A percentile compares a stretch with the other conserved stretches of the same genome.
These are phyloP conservation scores for Smittia sp. DNA, from an alignment of 2,888 invertebrate genomes.

Conservation along the genomic window DNA sequence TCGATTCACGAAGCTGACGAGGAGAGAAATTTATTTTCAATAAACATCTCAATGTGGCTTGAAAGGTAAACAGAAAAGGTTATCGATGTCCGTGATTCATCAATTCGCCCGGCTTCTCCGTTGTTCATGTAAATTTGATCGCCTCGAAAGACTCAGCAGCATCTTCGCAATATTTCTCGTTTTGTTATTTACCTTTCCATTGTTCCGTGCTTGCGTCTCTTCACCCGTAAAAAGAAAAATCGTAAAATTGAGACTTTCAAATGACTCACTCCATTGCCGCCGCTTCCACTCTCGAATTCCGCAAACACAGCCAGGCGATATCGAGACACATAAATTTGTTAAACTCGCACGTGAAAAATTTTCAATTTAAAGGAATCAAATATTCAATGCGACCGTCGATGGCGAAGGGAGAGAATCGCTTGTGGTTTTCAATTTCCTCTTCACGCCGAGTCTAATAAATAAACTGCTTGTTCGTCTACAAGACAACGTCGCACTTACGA, in stretches of 20 bases:
- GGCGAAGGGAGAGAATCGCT: not conserved
- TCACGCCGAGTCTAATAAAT: not conserved
- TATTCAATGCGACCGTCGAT: not conserved
- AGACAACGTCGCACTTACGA: not conserved
- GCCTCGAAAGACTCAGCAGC: not conserved
- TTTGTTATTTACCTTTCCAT: not conserved
- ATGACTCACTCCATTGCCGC: slow-evolving; percentile 9
- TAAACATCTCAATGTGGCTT: not conserved
- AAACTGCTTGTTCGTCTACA: too few species aligned
- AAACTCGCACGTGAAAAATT: slow-evolving; percentile 33
- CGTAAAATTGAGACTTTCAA: not conserved
- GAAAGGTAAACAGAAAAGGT: slow-evolving; percentile 1
- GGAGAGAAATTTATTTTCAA: not conserved
- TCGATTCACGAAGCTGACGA: not conserved
- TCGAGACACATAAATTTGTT: slow-evolving; percentile 28
- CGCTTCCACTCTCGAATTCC: not conserved
- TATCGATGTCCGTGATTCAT: slow-evolving; percentile 19
- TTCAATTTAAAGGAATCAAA: slow-evolving; percentile 15
- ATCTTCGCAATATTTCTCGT: not conserved
- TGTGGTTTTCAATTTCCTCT: not conserved
- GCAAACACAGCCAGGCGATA: not conserved
- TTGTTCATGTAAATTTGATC: slow-evolving; percentile 6
- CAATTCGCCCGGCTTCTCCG: not conserved
- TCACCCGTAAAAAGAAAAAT: not conserved
- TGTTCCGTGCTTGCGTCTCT: not conserved